A percentile compares a stretch with the other conserved stretches of the same genome.
These are phyloP conservation scores for Frieseomelitta varia DNA, from an alignment of 1,140 invertebrate genomes.

Conservation along the genomic window DNA sequence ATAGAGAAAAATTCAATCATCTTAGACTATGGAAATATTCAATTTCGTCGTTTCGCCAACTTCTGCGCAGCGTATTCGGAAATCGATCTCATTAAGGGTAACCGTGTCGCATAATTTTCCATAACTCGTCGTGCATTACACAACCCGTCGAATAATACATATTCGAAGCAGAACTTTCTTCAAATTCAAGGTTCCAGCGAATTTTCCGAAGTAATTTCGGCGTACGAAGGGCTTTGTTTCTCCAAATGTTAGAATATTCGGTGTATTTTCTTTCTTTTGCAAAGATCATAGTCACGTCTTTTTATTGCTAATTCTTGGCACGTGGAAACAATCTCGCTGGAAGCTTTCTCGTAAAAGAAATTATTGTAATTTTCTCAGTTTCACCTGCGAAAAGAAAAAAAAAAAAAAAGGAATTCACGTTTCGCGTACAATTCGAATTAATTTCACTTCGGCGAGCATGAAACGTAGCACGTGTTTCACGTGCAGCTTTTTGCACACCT, in stretches of 20 bases:
- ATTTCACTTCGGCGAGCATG: background rate
- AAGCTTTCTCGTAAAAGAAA: background rate
- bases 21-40: conserved; percentile 23
- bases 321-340: background rate
- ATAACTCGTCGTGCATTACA: conserved; percentile 19
- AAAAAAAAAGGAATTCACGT: background rate
- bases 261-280: background rate
- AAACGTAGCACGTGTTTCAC: background rate
- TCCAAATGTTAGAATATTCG: background rate
- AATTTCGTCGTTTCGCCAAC: background rate
- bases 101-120: conserved; percentile 44
- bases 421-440: too few relatives aligned
- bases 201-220: background rate
- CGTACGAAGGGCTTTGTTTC: background rate
- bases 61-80: conserved; percentile 14
- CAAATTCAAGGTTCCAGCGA: background rate
- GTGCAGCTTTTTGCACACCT: background rate
- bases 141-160: background rate
- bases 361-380: background rate
- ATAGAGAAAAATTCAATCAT: conserved; percentile 1
- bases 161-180: conserved; percentile 9
- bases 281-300: background rate
- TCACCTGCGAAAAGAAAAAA: background rate
- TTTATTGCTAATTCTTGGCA: background rate
- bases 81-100: conserved; percentile 32